Evolutionary conservation across 2,888 invertebrate species (phyloP), one percentile per base, ranked within the genome.

Genomic region (Imbricaverruca yamaguchii): DNA sequence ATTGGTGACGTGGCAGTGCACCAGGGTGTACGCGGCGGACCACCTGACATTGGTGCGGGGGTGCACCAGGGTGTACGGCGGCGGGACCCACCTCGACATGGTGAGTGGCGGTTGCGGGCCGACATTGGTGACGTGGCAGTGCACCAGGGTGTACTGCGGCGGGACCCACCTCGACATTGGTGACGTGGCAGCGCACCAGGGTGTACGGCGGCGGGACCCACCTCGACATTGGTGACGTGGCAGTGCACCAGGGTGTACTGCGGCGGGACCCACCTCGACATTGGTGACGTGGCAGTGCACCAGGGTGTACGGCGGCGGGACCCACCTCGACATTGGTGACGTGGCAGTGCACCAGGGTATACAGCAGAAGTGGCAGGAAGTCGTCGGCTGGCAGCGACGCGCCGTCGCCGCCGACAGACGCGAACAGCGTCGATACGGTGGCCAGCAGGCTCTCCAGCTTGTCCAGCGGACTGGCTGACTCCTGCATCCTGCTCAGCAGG

Each of bases 391-490:
- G 93, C 23, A 95, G 88, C 39, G 90, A 89, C 13, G 53, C 74
- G 18, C 23, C 53, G 21, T 21, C 15, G 6, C n/a, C 53, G 10
- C 74, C 74, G 11, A 55, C 84, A 78, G 90, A 86, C 83, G 86
- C 86, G 82, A 87, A 95, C 87, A 97, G 95, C 82, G 93, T 91
- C 78, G 95, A 93, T 85, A 96, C 94, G 84, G 94, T 93, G 80
- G 93, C 92, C n/a, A 97, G 89, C 82, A 98, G 91, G 86, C 94
- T 92, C 87, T 98, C 96, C 83, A 98, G 89, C 87, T 98, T 98
- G 86, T 96, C 96, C 85, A 97, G 88, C 0, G 97, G 97, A 57
- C 96, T 93, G 87, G 96, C 96, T 55, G 96, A 94, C 86, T 92
- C 93, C 89, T 97, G 96, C 88, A 97, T 91, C 85, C 92, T 92